These are phyloP conservation scores for Lasioglossum marginatum DNA, from an alignment of 2,888 invertebrate species.

Conservation along the genomic window DNA sequence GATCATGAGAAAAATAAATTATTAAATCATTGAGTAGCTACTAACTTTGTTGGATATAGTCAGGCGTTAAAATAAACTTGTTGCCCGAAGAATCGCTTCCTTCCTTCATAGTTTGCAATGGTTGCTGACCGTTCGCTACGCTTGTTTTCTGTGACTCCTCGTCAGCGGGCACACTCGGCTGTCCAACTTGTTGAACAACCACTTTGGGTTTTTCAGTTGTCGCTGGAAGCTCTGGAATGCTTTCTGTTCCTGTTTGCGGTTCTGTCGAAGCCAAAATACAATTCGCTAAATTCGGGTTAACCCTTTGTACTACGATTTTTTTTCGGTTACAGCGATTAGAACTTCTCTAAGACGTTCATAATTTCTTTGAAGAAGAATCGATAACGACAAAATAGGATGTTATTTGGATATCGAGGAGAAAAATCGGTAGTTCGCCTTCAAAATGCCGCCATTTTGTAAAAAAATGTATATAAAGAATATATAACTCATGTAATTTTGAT, in stretches of 20 bases:
- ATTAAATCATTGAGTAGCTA: conserved; percentile 73
- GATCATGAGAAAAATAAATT: background rate
- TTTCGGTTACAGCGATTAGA: background rate
- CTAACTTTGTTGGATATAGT: conserved; percentile 97
- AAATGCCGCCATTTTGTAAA: no score
- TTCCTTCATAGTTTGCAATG: conserved; percentile 80
- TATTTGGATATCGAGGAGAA: no score
- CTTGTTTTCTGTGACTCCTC: conserved; percentile 78
- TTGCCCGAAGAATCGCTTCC: conserved; percentile 82
- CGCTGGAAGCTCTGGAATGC: conserved; percentile 73
- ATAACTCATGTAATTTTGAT: no score
- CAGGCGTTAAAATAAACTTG: conserved; percentile 95
- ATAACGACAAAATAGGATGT: no score
- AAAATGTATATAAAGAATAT: no score
- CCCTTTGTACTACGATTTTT: background rate
- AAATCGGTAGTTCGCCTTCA: no score
- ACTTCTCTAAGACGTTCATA: background rate
- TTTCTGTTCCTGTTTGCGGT: conserved; percentile 71
- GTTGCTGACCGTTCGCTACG: conserved; percentile 82
- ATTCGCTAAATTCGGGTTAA: background rate
- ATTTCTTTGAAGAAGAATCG: no score
- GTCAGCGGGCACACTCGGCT: conserved; percentile 69
- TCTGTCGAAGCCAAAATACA: conserved; percentile 51
- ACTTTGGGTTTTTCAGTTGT: conserved; percentile 81
- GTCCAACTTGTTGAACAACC: conserved; percentile 82